Evolutionary conservation across 1,140 invertebrate species (phyloP), one percentile per base, ranked within the genome.

Genomic region (Ceratina japonica): DNA sequence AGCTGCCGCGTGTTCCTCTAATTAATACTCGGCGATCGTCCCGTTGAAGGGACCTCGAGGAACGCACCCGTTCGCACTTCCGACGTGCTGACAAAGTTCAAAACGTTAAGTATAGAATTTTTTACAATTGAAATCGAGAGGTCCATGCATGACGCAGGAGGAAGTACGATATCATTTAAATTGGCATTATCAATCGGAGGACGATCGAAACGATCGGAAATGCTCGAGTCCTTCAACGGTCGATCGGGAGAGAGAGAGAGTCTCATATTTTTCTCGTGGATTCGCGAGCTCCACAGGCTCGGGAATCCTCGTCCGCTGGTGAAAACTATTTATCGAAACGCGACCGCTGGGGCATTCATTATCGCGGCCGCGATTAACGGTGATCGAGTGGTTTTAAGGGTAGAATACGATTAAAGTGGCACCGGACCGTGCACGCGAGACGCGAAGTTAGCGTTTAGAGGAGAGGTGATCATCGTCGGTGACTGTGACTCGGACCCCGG

Each of bases 271-370:
- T 78, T 78, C 75, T 56, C 20, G 22, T 72, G 63, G 49, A 24
- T n/a, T 52, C 58, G 58, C 69, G 49, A 56, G 13, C 54, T 66
- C 62, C 65, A 31, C 27, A 31, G 27, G 27, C 4, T 44, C 58
- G 59, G 20, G 44, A 37, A 80, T 65, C 52, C 68, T 76, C 61
- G 68, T 66, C 37, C 10, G 13, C 22, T 65, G 24, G 16, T 54
- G 20, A 31, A 54, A 44, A 44, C 37, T 31, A n/a, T 3, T 44
- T 72, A 72, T 80, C 73, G 62, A 72, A 63, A 54, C 18, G 52
- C 61, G 64, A 87, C 83, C 75, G 83, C 79, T 85, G 85, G 85
- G 37, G 85, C 85, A 87, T 87, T 87, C 87, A 82, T 87, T 75
- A 85, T 61, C 74, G 84, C 82, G 75, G 75, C 72, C 73, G 79